Evolutionary conservation across 2,797 vertebrate species (phyloP).

Genomic region (Artibeus lituratus): DNA sequence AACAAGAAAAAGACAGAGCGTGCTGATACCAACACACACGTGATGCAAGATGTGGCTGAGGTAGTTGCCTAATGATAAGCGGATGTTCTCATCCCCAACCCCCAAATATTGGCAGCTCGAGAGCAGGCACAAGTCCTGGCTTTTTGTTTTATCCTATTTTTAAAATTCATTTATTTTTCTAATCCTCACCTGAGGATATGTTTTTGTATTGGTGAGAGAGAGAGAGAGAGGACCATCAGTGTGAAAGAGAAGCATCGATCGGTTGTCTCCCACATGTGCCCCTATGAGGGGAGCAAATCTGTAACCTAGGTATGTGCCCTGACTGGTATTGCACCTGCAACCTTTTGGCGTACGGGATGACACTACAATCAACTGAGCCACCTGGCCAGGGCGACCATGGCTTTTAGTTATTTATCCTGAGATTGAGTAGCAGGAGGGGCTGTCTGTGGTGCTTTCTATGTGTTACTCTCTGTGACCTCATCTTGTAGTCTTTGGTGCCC

Average conservation of each 20-base stretch:
- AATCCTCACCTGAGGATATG: not conserved
- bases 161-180: not conserved
- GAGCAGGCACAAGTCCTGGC: not conserved
- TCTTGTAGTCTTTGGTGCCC: not conserved
- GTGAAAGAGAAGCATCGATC: not conserved
- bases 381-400: not conserved
- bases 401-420: not conserved
- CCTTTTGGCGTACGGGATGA: not conserved
- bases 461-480: not conserved
- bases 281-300: not conserved
- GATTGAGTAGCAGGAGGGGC: not conserved
- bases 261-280: not conserved
- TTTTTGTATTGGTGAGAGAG: not conserved
- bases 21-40: not conserved
- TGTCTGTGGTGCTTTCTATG: not conserved
- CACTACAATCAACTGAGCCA: not conserved
- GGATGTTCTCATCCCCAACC: rapidly evolving
- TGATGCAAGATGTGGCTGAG: not conserved
- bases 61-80: not conserved
- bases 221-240: not conserved
- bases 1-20: not conserved
- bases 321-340: not conserved
- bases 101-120: not conserved
- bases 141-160: not conserved
- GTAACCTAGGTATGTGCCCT: not conserved